Conservation (phyloP, 2,888 invertebrate species). For the Phortica magna region DNA sequence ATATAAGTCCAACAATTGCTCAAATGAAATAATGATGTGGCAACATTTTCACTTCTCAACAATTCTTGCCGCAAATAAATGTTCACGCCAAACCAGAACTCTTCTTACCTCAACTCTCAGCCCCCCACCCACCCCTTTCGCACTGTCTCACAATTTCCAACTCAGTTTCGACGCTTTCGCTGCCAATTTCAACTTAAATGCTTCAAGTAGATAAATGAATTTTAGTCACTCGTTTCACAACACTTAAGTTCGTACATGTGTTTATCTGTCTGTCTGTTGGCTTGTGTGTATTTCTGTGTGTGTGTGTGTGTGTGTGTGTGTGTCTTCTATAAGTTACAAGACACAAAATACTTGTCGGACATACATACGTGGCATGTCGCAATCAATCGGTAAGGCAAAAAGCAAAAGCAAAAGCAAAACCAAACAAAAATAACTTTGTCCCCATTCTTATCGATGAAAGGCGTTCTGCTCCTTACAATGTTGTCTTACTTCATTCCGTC, state of each 20-base stretch:
- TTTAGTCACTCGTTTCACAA: constrained; percentile 6
- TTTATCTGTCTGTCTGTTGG: neutral
- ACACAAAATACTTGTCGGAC: neutral
- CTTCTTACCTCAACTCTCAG: no score
- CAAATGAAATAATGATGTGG: constrained; percentile 59
- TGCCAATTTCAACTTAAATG: constrained; percentile 15
- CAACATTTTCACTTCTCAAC: constrained; percentile 44
- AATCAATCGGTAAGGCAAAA: neutral
- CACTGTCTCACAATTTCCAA: no score
- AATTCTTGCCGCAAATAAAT: constrained; percentile 52
- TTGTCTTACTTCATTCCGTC: neutral
- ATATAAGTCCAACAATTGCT: constrained; percentile 53
- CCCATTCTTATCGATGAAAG: neutral
- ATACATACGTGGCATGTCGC: neutral
- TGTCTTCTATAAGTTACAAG: neutral
- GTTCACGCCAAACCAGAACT: neutral
- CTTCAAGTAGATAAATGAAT: constrained; percentile 12
- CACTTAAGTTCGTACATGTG: neutral
- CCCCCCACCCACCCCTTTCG: no score
- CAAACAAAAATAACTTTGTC: neutral
- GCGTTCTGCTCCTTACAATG: neutral
- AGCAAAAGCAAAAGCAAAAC: neutral
- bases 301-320: no score
- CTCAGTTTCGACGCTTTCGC: neutral
- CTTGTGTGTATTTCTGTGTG: no score